phyloP scores from a whole-genome alignment of 2,113 vertebrate genomes.

The Coptodon rendalli region DNA sequence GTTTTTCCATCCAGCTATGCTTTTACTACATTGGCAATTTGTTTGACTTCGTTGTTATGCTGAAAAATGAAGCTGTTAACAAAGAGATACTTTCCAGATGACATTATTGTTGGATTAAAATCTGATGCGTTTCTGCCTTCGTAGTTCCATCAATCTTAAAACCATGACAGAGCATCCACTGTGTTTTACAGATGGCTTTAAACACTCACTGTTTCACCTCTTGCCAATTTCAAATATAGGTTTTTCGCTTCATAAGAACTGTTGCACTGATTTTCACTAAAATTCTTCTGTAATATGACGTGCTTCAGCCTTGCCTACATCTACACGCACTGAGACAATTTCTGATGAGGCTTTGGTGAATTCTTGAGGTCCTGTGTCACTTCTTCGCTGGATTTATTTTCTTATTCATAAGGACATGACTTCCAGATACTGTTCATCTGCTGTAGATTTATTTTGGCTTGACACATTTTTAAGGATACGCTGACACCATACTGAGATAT shows the following conservation, averaged over 20 bases:
- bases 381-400: neutral
- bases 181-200: neutral
- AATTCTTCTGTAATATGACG: neutral
- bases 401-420: neutral
- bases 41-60: neutral
- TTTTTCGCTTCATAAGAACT: neutral
- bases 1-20: neutral
- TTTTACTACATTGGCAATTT: neutral
- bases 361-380: neutral
- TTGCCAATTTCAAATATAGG: neutral
- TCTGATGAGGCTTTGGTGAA: neutral
- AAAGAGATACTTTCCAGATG: neutral
- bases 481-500: neutral
- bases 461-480: neutral
- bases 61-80: neutral
- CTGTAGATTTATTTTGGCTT: neutral
- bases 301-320: neutral
- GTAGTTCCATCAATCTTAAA: neutral
- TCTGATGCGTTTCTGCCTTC: fast-evolving
- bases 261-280: neutral
- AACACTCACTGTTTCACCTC: neutral
- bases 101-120: neutral
- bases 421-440: neutral
- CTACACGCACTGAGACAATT: neutral
- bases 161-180: neutral